These are phyloP conservation scores for Heliocidaris erythrogramma DNA, from an alignment of 35 echinoderm and acorn worm species.

Conservation along the genomic window DNA sequence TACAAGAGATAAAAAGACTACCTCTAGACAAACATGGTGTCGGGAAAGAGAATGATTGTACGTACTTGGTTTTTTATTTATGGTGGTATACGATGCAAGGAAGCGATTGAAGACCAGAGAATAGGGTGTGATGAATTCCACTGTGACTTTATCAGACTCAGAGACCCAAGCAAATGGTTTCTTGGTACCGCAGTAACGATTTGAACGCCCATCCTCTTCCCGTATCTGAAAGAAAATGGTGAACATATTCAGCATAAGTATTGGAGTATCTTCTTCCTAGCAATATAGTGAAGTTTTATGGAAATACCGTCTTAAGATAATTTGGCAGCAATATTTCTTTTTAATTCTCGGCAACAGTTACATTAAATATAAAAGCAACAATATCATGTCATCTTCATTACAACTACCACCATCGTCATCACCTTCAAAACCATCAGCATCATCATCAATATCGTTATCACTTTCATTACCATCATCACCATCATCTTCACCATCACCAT, in stretches of 20 bases:
- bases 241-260: not conserved
- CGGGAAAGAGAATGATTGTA: not conserved
- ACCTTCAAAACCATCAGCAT: too few relatives aligned
- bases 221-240: not conserved
- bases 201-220: not conserved
- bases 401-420: too few relatives aligned
- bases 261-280: not conserved
- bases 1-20: too few relatives aligned
- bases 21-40: too few relatives aligned
- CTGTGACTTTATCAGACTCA: slow-evolving; percentile 30
- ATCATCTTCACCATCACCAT: too few relatives aligned
- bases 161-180: slow-evolving; percentile 51
- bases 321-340: not conserved
- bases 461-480: too few relatives aligned
- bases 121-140: slow-evolving; percentile 43
- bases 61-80: slow-evolving; percentile 51
- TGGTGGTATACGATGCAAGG: slow-evolving; percentile 41
- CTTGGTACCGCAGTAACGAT: slow-evolving; percentile 56
- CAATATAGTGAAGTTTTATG: too few relatives aligned
- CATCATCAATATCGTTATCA: too few relatives aligned
- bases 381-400: too few relatives aligned
- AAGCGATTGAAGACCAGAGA: slow-evolving; percentile 63
- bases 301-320: not conserved
- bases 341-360: too few relatives aligned
- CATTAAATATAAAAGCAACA: too few relatives aligned